A percentile compares a stretch with the other conserved stretches of the same genome.
phyloP scores from a whole-genome alignment of 2,113 vertebrate genomes.

The Anoplopoma fimbria region DNA sequence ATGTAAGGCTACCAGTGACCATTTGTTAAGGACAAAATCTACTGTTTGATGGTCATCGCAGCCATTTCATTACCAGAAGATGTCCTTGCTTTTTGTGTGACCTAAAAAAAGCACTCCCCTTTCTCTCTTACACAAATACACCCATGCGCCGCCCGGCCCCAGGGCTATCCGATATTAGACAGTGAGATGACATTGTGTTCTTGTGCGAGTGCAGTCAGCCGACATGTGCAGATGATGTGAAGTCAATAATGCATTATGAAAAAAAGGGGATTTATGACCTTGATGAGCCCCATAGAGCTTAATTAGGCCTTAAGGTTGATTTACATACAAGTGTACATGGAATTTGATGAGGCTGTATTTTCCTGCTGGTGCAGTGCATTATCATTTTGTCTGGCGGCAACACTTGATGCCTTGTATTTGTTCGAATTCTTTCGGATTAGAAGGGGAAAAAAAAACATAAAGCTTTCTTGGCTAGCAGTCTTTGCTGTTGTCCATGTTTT shows the following conservation, averaged over 20 bases:
- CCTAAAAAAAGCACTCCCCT: conserved; percentile 74
- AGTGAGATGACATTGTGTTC: conserved; percentile 83
- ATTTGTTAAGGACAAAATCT: conserved; percentile 55
- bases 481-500: conserved; percentile 29
- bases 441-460: conserved; percentile 9
- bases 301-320: conserved; percentile 86
- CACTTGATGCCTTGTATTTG: conserved; percentile 50
- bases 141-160: conserved; percentile 54
- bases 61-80: conserved; percentile 72
- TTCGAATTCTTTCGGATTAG: conserved; percentile 30
- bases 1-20: conserved; percentile 34
- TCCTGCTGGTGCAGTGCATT: conserved; percentile 52
- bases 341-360: conserved; percentile 70
- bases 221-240: conserved; percentile 82
- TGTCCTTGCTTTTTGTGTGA: conserved; percentile 82
- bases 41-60: conserved; percentile 62
- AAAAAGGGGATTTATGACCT: conserved; percentile 83
- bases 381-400: conserved; percentile 40
- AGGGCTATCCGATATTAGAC: conserved; percentile 84
- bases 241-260: conserved; percentile 84
- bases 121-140: not conserved
- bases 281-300: conserved; percentile 82
- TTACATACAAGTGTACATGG: conserved; percentile 76
- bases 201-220: conserved; percentile 80
- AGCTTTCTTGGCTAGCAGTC: not conserved